Conservation (phyloP, 1,140 invertebrate genomes). For the Drosophila equinoxialis region DNA sequence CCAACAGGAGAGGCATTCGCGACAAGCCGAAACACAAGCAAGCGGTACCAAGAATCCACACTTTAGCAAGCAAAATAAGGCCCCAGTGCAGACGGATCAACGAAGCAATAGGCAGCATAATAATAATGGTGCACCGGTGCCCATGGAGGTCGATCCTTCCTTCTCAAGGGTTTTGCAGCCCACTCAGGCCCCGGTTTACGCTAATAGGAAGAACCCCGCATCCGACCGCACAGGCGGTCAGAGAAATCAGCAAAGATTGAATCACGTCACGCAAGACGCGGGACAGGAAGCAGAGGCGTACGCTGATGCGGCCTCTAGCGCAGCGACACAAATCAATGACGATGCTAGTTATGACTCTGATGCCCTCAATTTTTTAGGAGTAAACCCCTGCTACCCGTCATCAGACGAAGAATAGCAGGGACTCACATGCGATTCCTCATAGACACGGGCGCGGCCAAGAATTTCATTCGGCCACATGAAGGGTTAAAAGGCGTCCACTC, state of each 20-base stretch:
- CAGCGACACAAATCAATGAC: too few species aligned
- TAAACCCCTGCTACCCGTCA: not conserved
- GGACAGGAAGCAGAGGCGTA: constrained; percentile 11
- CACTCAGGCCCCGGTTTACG: not conserved
- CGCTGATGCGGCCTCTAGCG: constrained; percentile 6
- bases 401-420: too few species aligned
- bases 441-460: constrained; percentile 20
- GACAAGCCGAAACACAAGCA: constrained; percentile 4
- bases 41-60: constrained; percentile 23
- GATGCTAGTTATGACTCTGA: too few species aligned
- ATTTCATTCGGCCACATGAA: constrained; percentile 15
- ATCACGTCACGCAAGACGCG: constrained; percentile 16
- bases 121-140: constrained; percentile 3
- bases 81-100: too few species aligned
- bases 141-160: constrained; percentile 28
- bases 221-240: too few species aligned
- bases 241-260: not conserved
- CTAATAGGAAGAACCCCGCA: too few species aligned
- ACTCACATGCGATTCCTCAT: constrained; percentile 6
- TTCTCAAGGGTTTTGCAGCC: constrained; percentile 21
- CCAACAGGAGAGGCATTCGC: not conserved
- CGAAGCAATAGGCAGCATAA: constrained; percentile 10
- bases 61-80: constrained; percentile 9
- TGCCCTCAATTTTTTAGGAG: too few species aligned
- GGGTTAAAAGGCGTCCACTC: too few species aligned